phyloP scores from a whole-genome alignment of 2,113 vertebrate species.

The Pyxicephalus adspersus region DNA sequence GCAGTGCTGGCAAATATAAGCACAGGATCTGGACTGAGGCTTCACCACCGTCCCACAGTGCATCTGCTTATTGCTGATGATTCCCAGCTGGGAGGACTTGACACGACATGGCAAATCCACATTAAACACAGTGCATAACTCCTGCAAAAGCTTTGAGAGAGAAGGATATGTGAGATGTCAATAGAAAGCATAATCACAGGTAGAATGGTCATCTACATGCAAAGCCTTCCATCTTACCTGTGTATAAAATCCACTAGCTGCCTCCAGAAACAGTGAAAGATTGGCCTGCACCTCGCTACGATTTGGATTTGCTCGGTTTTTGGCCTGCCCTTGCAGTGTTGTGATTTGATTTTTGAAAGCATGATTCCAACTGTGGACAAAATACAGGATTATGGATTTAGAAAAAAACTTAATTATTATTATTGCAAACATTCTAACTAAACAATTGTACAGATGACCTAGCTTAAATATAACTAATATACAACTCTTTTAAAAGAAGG shows the following conservation, averaged over 20 bases:
- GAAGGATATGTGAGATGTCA: not conserved
- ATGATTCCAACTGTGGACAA: slow-evolving; percentile 92
- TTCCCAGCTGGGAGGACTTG: slow-evolving; percentile 95
- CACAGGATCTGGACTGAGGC: slow-evolving; percentile 97
- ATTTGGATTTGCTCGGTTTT: slow-evolving; percentile 98
- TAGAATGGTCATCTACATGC: not conserved
- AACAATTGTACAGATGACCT: no score
- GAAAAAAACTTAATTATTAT: no score
- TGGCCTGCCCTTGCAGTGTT: slow-evolving; percentile 97
- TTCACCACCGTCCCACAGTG: slow-evolving; percentile 90
- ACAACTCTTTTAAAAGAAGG: no score
- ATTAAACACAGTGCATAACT: slow-evolving; percentile 97
- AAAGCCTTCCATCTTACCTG: slow-evolving; percentile 82
- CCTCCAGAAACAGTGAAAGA: slow-evolving; percentile 95
- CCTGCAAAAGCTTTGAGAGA: slow-evolving; percentile 87
- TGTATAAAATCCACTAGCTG: slow-evolving; percentile 98
- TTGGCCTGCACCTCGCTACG: slow-evolving; percentile 97
- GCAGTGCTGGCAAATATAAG: slow-evolving; percentile 99
- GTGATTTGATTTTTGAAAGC: slow-evolving; percentile 99
- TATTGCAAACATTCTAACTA: no score
- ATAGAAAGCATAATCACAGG: not conserved
- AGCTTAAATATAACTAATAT: no score
- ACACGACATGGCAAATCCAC: slow-evolving; percentile 97
- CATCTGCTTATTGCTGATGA: slow-evolving; percentile 95
- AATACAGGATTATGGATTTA: slow-evolving; percentile 39